Percentiles rank a stretch among this genome's conserved stretches.
These are phyloP conservation scores for Beroe ovata DNA, from an alignment of 37 sponge, comb jelly and placozoan species.

Conservation along the genomic window DNA sequence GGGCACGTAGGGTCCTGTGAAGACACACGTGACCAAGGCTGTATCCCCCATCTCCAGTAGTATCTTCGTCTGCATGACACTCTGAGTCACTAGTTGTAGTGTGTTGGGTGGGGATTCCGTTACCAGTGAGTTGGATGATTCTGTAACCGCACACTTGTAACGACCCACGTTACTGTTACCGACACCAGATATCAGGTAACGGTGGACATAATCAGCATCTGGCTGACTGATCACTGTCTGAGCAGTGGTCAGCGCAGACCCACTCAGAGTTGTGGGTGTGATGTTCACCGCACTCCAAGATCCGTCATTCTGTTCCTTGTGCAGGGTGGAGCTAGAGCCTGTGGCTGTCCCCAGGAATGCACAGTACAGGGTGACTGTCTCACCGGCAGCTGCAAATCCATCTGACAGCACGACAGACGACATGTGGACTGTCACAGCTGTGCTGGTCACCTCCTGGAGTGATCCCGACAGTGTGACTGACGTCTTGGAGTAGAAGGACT, in stretches of 20 bases:
- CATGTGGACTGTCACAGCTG: not conserved
- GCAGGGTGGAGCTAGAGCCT: not conserved
- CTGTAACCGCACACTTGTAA: slow-evolving; percentile 28
- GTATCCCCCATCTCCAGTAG: slow-evolving; percentile 19
- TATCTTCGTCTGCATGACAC: not conserved
- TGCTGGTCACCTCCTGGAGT: not conserved
- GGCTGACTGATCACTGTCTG: not conserved
- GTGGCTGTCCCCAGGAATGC: slow-evolving; percentile 27
- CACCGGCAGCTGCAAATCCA: not conserved
- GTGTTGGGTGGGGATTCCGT: not conserved
- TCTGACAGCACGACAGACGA: not conserved
- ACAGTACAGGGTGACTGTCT: slow-evolving; percentile 32
- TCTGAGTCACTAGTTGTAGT: not conserved
- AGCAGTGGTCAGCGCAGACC: not conserved
- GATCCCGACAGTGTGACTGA: not conserved
- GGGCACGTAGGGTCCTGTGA: slow-evolving; percentile 32
- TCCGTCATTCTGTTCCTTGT: not conserved
- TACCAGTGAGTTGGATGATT: not conserved
- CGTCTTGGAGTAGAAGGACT: not conserved
- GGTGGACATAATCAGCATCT: not conserved
- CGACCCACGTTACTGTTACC: not conserved
- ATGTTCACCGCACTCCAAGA: not conserved
- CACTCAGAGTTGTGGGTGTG: not conserved
- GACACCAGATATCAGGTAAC: not conserved
- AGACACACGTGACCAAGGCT: slow-evolving; percentile 10